Evolutionary conservation across 2,797 vertebrate species (phyloP), one percentile per base, ranked within the genome.

Genomic region (Cuniculus paca): DNA sequence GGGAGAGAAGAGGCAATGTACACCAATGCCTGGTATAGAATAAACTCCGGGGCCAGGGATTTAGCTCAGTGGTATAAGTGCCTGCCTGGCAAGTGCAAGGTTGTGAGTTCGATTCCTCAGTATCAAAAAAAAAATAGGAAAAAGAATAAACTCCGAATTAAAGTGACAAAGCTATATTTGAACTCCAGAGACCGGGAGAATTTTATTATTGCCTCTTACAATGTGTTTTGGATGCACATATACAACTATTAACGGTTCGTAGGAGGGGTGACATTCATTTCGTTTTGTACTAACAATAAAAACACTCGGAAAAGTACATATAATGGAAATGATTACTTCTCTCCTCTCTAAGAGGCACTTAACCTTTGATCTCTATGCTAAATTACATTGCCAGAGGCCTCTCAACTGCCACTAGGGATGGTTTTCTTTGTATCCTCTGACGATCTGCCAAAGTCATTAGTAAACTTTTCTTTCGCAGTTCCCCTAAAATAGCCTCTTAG

Each of bases 91-190:
- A n/a, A n/a, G n/a, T n/a, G n/a, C n/a, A n/a, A n/a, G n/a, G n/a
- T n/a, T n/a, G n/a, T n/a, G n/a, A n/a, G n/a, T n/a, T n/a, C n/a
- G n/a, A n/a, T n/a, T n/a, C n/a, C n/a, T n/a, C n/a, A n/a, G n/a
- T n/a, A n/a, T n/a, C n/a, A n/a, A n/a, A n/a, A n/a, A n/a, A n/a
- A n/a, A n/a, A n/a, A n/a, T n/a, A n/a, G n/a, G n/a, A n/a, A n/a
- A n/a, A 83, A 90, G 65, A 93, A 90, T 54, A 85, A 88, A 91
- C 77, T 72, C 61, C 87, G 93, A 82, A 96, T 95, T 95, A 88
- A 97, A 97, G 90, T 90, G 78, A 96, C 90, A 88, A 95, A 95
- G 96, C 87, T 93, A 87, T 17, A 22, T 93, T 92, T 96, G 96
- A 97, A 93, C 94, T 85, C 96, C 54, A 56, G 87, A 96, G 93